A percentile compares a stretch with the other conserved stretches of the same genome.
Conservation (phyloP, 2,113 vertebrate species). For the Pimephales promelas region DNA sequence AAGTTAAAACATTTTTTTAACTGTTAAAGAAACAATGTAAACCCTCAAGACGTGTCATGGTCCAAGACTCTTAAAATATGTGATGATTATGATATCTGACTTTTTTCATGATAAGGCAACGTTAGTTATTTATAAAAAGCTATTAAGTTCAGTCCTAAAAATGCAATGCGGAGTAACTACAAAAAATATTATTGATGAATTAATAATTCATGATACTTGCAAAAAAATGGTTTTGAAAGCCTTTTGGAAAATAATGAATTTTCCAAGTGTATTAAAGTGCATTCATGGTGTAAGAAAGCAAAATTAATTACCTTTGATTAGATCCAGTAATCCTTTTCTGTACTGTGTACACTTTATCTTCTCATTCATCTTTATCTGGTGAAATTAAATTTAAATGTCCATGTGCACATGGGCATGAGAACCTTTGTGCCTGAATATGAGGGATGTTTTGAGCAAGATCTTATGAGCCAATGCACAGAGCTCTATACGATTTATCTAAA, state of each 20-base stretch:
- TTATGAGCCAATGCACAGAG: constrained; percentile 42
- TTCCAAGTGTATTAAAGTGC: not conserved
- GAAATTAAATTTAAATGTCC: constrained; percentile 8
- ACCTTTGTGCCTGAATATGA: constrained; percentile 6
- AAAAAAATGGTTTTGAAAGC: not conserved
- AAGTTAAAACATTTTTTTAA: too few relatives aligned
- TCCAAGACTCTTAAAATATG: not conserved
- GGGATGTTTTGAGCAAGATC: constrained; percentile 29
- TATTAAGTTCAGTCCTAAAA: not conserved
- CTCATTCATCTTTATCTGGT: not conserved
- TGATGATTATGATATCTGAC: not conserved
- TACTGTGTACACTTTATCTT: not conserved
- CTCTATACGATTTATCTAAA: constrained; percentile 44
- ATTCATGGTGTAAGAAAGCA: not conserved
- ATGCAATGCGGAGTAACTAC: not conserved
- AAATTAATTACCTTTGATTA: not conserved
- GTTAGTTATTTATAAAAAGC: not conserved
- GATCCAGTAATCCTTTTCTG: not conserved
- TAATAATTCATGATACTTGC: not conserved
- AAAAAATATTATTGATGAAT: not conserved
- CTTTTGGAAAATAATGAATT: not conserved
- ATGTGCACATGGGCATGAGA: not conserved
- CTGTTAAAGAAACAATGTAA: not conserved
- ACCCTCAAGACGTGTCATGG: not conserved
- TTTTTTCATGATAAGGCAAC: not conserved